Evolutionary conservation across 2,797 vertebrate genomes (phyloP), one percentile per base, ranked within the genome.

Genomic region (Ficedula albicollis): DNA sequence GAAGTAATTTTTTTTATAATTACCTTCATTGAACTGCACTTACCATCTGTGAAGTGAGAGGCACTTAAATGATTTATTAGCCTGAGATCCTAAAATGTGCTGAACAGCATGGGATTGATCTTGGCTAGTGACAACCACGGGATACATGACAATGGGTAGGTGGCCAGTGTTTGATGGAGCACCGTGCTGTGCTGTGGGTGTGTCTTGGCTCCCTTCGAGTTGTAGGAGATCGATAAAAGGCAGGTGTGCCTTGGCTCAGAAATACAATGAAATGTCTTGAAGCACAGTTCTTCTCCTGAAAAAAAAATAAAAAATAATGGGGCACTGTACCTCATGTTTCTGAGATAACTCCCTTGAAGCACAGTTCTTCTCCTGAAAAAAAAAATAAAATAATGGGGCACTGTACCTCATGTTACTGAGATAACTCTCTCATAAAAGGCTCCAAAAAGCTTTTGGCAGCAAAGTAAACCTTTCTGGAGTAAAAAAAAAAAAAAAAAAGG

Each of bases 1-100:
- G 94, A 97, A 98, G 97, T 98, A 97, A 97, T 98, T 97, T 97
- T 98, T 97, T 96, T 97, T 95, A 98, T 98, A 98, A 98, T 98
- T 98, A 98, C 98, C 97, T 97, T 97, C 97, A 98, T 97, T 97
- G 97, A 98, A 97, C 97, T 97, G 95, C 95, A 97, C 93, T 98
- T 96, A 94, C 96, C 95, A 85, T 97, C 97, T 96, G 95, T 95
- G 97, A 95, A 93, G 96, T 96, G 96, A 95, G 95, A 95, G 91
- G 39, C 95, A 67, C 91, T 94, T 96, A 93, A 95, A 93, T 97
- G 98, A 97, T 97, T 98, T 98, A 98, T 98, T 97, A 97, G 97
- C 95, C 92, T 93, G 75, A n/a, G 94, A 88, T 92, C 95, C 95
- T 93, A 91, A 96, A 93, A 95, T 36, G 67, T 93, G 95, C 90